Conservation (phyloP, 92 coral and sea anemone species). For the Palythoa grandis region DNA sequence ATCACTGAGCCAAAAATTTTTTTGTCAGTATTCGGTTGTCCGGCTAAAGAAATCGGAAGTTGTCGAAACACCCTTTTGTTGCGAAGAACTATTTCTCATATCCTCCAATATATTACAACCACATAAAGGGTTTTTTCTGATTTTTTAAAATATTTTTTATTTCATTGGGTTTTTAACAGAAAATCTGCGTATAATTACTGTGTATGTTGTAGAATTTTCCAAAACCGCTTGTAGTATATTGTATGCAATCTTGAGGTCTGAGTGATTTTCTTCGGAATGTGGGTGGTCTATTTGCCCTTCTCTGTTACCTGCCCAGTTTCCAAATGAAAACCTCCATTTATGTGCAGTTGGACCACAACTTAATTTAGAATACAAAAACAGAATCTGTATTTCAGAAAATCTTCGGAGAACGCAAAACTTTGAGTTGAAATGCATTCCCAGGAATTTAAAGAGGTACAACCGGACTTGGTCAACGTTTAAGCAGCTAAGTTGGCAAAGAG, state of each 20-base stretch:
- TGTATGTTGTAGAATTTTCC: background rate
- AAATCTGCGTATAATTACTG: background rate
- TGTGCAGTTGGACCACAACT: background rate
- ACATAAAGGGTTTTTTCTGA: too few species aligned
- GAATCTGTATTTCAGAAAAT: background rate
- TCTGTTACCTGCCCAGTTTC: background rate
- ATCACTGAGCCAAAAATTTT: too few species aligned
- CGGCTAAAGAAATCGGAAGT: too few species aligned
- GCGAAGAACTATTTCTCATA: too few species aligned
- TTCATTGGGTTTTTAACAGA: too few species aligned
- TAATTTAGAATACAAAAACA: background rate
- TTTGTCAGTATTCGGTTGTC: too few species aligned
- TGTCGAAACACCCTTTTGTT: too few species aligned
- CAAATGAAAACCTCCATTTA: background rate
- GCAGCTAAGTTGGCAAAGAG: slow-evolving; percentile 2
- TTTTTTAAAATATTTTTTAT: too few species aligned
- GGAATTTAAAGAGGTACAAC: background rate
- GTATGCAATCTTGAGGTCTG: too few species aligned
- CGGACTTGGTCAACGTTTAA: background rate
- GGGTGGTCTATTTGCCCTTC: background rate
- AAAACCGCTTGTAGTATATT: too few species aligned
- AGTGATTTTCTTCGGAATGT: background rate
- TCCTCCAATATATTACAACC: too few species aligned
- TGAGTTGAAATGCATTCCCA: slow-evolving; percentile 5
- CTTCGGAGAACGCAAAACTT: background rate